Evolutionary conservation across 2,888 invertebrate species (phyloP).

Genomic region (Euzophera pinguis): DNA sequence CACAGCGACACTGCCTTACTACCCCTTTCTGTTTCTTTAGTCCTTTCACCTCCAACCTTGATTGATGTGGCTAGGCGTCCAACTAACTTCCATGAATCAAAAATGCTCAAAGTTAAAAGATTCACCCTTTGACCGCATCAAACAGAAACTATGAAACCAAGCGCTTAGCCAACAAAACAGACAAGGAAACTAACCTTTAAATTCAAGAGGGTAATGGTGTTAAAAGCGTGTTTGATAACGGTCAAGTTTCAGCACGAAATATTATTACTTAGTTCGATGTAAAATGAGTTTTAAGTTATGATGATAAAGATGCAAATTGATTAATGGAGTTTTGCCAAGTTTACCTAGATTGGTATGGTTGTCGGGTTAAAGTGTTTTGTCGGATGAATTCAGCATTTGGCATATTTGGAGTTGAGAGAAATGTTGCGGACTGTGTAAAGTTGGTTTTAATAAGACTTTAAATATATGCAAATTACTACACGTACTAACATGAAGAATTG

Average conservation of each 20-base stretch:
- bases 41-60: too few species aligned
- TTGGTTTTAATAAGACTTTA: too few species aligned
- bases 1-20: too few species aligned
- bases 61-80: too few species aligned
- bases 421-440: too few species aligned
- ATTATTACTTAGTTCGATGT: background rate
- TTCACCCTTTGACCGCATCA: background rate
- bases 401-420: background rate
- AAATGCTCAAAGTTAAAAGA: background rate
- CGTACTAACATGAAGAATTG: too few species aligned
- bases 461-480: too few species aligned
- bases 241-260: background rate
- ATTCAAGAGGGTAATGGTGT: background rate
- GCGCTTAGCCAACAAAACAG: background rate
- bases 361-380: slow-evolving; percentile 1
- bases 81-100: background rate
- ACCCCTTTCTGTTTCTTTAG: background rate
- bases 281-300: background rate
- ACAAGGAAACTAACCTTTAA: background rate
- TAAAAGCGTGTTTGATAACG: background rate
- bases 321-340: background rate
- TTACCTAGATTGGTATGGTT: background rate
- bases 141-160: background rate
- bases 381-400: background rate
- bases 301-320: background rate